Percentiles rank a stretch among this genome's conserved stretches.
Evolutionary conservation across 2,113 vertebrate genomes (phyloP).

Genomic region (Burhinus bistriatus): DNA sequence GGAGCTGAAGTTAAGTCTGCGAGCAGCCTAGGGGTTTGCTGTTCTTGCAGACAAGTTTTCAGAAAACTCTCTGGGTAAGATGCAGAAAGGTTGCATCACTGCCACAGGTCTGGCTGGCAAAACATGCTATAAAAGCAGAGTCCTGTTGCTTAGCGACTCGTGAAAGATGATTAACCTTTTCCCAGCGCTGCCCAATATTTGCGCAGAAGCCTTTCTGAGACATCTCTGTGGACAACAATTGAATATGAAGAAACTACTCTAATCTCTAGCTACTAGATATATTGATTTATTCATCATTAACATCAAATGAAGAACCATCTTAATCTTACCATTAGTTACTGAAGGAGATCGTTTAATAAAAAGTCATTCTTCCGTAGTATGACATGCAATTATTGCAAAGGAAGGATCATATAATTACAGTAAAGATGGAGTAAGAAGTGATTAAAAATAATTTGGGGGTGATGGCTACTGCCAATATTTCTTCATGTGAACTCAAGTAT

Average conservation of each 20-base stretch:
- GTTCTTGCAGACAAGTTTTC: background rate
- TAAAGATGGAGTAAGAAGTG: background rate
- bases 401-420: background rate
- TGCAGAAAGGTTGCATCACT: background rate
- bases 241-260: background rate
- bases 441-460: background rate
- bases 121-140: background rate
- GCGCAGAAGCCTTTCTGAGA: background rate
- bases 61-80: background rate
- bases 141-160: background rate
- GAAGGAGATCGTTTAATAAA: background rate
- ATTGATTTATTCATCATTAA: background rate
- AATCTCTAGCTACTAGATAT: background rate
- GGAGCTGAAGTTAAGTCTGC: background rate
- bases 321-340: background rate
- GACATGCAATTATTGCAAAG: background rate
- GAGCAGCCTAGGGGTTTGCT: background rate
- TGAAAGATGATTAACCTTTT: conserved; percentile 39
- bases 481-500: background rate
- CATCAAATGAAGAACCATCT: background rate
- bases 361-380: background rate
- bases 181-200: background rate
- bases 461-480: background rate
- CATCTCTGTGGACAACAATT: background rate
- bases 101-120: background rate